Percentiles rank a stretch among this genome's conserved stretches.
phyloP scores from a whole-genome alignment of 2,797 vertebrate genomes.

The Lagodon rhomboides region DNA sequence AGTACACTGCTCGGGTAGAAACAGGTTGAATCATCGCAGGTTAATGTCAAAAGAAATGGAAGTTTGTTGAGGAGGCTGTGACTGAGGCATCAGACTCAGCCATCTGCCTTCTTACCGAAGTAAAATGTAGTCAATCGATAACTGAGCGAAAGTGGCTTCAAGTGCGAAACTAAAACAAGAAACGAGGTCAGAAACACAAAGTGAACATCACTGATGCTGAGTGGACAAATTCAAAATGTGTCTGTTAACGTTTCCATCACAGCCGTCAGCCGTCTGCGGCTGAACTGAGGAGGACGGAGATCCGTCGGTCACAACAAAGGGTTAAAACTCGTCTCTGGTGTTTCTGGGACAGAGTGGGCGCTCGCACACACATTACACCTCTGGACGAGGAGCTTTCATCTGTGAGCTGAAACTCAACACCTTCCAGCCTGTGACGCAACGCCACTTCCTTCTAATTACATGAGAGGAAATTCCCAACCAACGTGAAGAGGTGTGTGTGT shows the following conservation, averaged over 20 bases:
- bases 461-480: constrained; percentile 84
- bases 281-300: no score
- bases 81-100: background rate
- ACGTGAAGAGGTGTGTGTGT: constrained; percentile 43
- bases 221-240: no score
- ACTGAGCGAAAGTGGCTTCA: background rate
- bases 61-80: no score
- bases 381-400: constrained; percentile 42
- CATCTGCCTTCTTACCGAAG: no score
- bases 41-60: no score
- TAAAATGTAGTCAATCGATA: background rate
- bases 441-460: constrained; percentile 75
- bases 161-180: no score
- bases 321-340: background rate
- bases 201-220: no score
- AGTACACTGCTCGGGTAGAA: no score
- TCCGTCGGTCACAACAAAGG: background rate
- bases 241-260: no score
- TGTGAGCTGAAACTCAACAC: constrained; percentile 44
- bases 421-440: constrained; percentile 63
- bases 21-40: no score
- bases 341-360: constrained; percentile 34
- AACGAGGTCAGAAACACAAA: background rate
- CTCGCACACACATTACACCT: constrained; percentile 12
- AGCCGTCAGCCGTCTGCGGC: background rate